Base-by-base conservation (phyloP, 2,888 invertebrate species). In the Drosophila kuntzei region DNA sequence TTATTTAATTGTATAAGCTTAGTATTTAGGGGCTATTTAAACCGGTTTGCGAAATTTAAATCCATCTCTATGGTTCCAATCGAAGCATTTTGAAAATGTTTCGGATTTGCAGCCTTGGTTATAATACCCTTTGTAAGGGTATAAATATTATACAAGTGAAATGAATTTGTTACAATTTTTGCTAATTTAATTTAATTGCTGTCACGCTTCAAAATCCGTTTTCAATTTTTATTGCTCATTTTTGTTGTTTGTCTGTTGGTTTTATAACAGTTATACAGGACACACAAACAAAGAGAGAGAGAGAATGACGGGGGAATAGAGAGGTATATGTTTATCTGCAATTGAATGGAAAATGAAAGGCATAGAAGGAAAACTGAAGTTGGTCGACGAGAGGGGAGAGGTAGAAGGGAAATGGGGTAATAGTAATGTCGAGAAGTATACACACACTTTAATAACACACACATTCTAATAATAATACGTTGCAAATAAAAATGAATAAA, bases 161-260 rank as follows among this genome's bases (percentile, higher is more conserved):
- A 55, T 43, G 25, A 16, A 64, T 72, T 83, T 71, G 78, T 78
- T 73, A 74, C 64, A 87, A 84, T 75, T 70, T 71, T 68, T 70
- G 79, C 70, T 84, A 87, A 89, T 87, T 87, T 81, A 78, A 84
- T 84, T 84, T 81, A 73, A 87, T 63, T 79, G 51, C 67, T 71
- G 65, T 70, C 63, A 50, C 60, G 47, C 70, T 59, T 58, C 32
- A 62, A 58, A 39, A 58, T 43, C 39, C 32, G 47, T 53, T 59
- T 20, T 27, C 18, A n/a, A 36, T 43, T 50, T 20, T 18, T 36
- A 9, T 11, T 12, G 20, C n/a, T 41, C 22, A 18, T 37, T 25
- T 12, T 41, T 50, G 14, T 12, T 51, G 20, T 18, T 34, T 59
- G 49, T 54, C 50, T 57, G 55, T 36, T 43, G 34, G 47, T 58